phyloP scores from a whole-genome alignment of 2,113 vertebrate genomes.

The Triplophysa rosa region DNA sequence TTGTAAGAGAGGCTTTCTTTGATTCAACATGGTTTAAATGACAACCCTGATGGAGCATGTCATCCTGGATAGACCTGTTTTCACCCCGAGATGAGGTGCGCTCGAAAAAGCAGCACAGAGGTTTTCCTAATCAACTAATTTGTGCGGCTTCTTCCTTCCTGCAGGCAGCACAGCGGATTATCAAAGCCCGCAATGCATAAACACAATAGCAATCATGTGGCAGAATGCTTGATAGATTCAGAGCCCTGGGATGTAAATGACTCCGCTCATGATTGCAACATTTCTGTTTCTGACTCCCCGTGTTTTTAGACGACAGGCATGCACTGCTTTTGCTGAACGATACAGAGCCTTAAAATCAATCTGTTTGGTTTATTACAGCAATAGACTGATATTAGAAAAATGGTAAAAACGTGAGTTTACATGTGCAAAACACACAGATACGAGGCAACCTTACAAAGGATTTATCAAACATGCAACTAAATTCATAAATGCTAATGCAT shows the following conservation, averaged over 20 bases:
- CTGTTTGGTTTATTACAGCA: constrained; percentile 35
- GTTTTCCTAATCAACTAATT: constrained; percentile 53
- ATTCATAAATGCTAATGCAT: no score
- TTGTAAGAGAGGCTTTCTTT: constrained; percentile 24
- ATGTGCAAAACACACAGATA: background rate
- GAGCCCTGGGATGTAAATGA: constrained; percentile 65
- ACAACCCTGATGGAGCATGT: constrained; percentile 35
- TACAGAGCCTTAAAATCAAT: constrained; percentile 52
- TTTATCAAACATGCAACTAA: no score
- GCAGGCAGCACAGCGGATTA: constrained; percentile 52
- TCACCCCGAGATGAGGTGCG: constrained; percentile 35
- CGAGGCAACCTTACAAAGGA: background rate
- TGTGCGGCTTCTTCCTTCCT: constrained; percentile 44
- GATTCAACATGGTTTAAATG: constrained; percentile 27
- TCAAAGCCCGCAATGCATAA: constrained; percentile 58
- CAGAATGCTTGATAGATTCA: constrained; percentile 59
- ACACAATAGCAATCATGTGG: constrained; percentile 65
- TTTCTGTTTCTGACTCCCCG: constrained; percentile 67
- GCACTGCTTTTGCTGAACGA: constrained; percentile 10
- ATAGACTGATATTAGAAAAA: background rate
- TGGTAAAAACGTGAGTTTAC: background rate
- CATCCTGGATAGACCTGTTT: constrained; percentile 46
- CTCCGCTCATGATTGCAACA: constrained; percentile 66
- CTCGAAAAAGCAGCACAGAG: constrained; percentile 35
- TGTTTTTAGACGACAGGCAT: constrained; percentile 46